Base-by-base conservation (phyloP, 2,888 invertebrate genomes). In the Mythimna pallens region DNA sequence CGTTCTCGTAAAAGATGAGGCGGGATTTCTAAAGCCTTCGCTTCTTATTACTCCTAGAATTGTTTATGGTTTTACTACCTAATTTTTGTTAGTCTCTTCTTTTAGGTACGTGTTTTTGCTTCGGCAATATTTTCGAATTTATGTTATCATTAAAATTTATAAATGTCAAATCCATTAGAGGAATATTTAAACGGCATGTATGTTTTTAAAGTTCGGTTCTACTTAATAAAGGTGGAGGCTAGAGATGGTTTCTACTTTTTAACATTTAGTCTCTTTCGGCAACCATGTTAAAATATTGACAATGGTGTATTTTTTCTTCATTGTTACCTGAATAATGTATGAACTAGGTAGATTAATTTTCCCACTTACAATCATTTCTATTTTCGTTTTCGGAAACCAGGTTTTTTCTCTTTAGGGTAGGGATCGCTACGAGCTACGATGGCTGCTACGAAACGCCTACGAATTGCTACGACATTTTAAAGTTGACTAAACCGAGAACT, bases 1-100 rank as follows among this genome's bases (percentile, higher is more conserved):
- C 63, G 65, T 72, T 75, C 71, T 76, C 34, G 73, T 70, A 73
- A 75, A 76, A 80, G 66, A 69, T 73, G 82, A 76, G 65, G 68
- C 57, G 75, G 57, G 34, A 65, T 73, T 86, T 77, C 64, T 70
- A 57, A 76, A 64, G 61, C 66, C 34, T 80, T 68, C 30, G 63
- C 36, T 36, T 59, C 59, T 69, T 79, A 65, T 66, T 70, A 57
- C 61, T 68, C 1, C 25, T 43, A 55, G 66, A 73, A 71, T 76
- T 76, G 66, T 82, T 74, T 71, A 74, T 71, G 65, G 73, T 73
- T 77, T 80, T 73, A 69, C 55, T 63, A 77, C 8, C 25, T 62
- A 65, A 66, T 63, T 57, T 84, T 73, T 69, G 52, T 43, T 65
- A 34, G 20, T 22, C 20, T 36, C 14, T 73, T 55, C 34, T 74